Conservation (phyloP, 2,113 vertebrate genomes). For the Leiothrix lutea region DNA sequence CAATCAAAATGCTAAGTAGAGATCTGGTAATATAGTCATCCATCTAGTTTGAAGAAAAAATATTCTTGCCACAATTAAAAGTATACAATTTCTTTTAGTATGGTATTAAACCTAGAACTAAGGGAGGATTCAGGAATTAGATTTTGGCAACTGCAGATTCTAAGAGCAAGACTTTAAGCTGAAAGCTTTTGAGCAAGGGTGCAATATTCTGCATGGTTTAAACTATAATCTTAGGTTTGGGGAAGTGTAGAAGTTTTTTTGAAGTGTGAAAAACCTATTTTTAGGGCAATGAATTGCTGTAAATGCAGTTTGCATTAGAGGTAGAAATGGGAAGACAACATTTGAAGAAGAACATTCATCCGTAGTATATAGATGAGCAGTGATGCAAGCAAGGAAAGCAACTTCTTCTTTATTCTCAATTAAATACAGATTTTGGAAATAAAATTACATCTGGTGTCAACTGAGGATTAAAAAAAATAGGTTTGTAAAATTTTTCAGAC, state of each 20-base stretch:
- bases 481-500: neutral
- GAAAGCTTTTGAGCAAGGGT: neutral
- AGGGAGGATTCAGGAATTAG: neutral
- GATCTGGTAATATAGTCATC: neutral
- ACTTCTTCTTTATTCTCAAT: neutral
- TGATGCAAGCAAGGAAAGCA: neutral
- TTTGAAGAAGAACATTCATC: neutral
- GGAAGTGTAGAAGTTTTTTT: neutral
- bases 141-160: neutral
- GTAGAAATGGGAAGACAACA: neutral
- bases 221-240: neutral
- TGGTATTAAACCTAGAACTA: neutral
- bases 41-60: neutral
- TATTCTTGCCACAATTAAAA: neutral
- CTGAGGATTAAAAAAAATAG: neutral
- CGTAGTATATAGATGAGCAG: neutral
- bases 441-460: neutral
- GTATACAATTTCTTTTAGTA: neutral
- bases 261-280: neutral
- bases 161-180: neutral
- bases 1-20: neutral
- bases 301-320: neutral
- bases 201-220: neutral
- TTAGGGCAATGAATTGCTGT: neutral
- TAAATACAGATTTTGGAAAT: neutral